Base-by-base conservation (phyloP, 2,113 vertebrate species). In the Guaruba guarouba region DNA sequence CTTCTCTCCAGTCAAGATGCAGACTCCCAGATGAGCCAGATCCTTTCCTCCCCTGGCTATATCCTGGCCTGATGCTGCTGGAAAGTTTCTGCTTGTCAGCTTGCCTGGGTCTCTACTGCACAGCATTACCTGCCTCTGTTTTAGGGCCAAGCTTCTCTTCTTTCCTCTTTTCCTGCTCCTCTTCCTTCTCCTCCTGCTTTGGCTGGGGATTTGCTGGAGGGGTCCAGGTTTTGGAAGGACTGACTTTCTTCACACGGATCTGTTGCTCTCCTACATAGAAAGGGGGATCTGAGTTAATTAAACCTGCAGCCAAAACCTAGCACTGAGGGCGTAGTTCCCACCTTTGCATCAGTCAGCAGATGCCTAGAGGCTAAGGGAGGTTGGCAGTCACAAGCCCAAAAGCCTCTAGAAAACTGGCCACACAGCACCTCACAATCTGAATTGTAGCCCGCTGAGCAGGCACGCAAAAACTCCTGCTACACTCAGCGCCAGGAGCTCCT, bases 261-360 rank as follows among this genome's bases (percentile, higher is more conserved):
- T 64, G 91, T 82, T 98, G 82, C 68, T 93, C 46, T 48, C 95
- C 98, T 99, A 93, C 20, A 82, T 15, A 71, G 37, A n/a, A 46
- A 86, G 68, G n/a, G 22, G 10, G 2, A 66, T 17, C 13, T 39
- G 39, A 77, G 33, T 12, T 20, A 17, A 25, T 55, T 39, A 64
- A 85, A 48, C 77, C 29, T 43, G 51, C 12, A 44, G 57, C 54
- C 48, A 55, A 69, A 59, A 61, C 23, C 27, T 62, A 51, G 13
- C 24, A 23, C 29, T 44, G 70, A 10, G 24, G 19, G 15, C 17
- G 33, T 28, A 7, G 33, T n/a, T 93, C 41, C 37, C 51, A 41
- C 11, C 24, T 33, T 55, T 62, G 18, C 19, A 43, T 39, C 66
- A 82, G 54, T 17, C 73, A 80, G 67, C 49, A 88, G 67, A 88